phyloP scores from a whole-genome alignment of 2,113 vertebrate species.

The Corythoichthys intestinalis region DNA sequence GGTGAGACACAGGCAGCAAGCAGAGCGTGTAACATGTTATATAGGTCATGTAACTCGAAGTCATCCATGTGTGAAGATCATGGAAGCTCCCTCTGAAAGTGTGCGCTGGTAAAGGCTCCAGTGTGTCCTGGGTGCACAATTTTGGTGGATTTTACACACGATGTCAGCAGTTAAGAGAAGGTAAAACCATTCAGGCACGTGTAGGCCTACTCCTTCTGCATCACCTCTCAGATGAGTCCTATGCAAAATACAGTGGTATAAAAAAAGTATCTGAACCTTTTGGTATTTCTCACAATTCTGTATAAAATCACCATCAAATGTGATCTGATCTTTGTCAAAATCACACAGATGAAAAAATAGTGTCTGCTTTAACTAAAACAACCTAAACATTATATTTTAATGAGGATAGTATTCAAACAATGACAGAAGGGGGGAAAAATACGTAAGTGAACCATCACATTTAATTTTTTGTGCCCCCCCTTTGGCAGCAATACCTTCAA shows the following conservation, averaged over 20 bases:
- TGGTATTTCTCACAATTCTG: no score
- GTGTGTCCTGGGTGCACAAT: conserved; percentile 18
- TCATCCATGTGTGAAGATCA: conserved; percentile 77
- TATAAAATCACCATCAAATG: no score
- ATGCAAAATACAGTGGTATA: not conserved
- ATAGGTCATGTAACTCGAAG: conserved; percentile 75
- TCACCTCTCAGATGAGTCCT: not conserved
- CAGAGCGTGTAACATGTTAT: conserved; percentile 71
- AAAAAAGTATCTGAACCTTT: no score
- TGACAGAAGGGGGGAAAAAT: no score
- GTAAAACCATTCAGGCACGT: not conserved
- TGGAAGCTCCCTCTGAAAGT: conserved; percentile 47
- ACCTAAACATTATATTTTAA: no score
- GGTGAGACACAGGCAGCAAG: conserved; percentile 66
- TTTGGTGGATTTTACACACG: not conserved
- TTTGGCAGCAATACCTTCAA: no score
- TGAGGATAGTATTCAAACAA: no score
- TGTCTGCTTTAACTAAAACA: no score
- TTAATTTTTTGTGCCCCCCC: no score
- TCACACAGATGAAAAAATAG: no score
- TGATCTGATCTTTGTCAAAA: no score
- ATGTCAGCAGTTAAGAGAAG: not conserved
- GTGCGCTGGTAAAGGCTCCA: conserved; percentile 36
- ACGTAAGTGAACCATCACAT: no score
- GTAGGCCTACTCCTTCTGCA: not conserved